phyloP scores from a whole-genome alignment of 2,113 vertebrate genomes.

The Conger conger region DNA sequence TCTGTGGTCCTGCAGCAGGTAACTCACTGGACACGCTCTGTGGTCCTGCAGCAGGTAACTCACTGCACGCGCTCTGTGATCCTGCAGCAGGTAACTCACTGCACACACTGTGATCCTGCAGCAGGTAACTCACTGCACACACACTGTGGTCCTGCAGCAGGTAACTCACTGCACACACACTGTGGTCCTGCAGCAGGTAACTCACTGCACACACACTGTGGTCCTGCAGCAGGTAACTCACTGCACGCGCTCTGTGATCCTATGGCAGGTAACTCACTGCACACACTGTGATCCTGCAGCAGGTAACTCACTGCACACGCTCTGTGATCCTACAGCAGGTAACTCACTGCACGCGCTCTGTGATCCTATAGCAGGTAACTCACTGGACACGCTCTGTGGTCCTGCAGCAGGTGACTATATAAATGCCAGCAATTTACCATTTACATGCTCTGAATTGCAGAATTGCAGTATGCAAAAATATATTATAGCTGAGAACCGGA shows the following conservation, averaged over 20 bases:
- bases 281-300: not conserved
- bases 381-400: slow-evolving; percentile 36
- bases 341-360: not conserved
- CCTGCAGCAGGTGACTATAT: slow-evolving; percentile 58
- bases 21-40: not conserved
- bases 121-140: slow-evolving; percentile 58
- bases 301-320: slow-evolving; percentile 52
- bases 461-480: not conserved
- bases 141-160: no score
- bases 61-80: slow-evolving; percentile 36
- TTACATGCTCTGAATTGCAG: no score
- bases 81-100: no score
- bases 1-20: no score
- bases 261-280: slow-evolving; percentile 56
- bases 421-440: not conserved
- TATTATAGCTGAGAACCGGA: no score
- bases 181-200: slow-evolving; percentile 64
- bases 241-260: slow-evolving; percentile 38
- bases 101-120: no score
- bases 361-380: no score
- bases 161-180: not conserved
- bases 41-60: no score
- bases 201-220: not conserved
- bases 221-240: no score
- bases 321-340: slow-evolving; percentile 59